These are phyloP conservation scores for Poicephalus meyeri DNA, from an alignment of 2,113 vertebrate species.

Conservation along the genomic window DNA sequence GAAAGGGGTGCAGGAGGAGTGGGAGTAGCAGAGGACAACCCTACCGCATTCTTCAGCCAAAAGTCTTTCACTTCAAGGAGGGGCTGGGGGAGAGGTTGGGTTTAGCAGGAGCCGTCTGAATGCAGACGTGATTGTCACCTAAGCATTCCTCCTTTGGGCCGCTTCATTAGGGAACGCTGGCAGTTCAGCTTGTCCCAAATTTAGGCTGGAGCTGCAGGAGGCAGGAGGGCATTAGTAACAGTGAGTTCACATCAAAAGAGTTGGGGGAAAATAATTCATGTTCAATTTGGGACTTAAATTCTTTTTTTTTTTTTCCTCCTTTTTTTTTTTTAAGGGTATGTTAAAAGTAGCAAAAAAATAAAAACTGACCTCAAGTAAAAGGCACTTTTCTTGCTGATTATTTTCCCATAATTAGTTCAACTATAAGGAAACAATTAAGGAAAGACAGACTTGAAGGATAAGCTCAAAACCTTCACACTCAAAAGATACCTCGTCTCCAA, in stretches of 20 bases:
- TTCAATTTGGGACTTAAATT: background rate
- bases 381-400: background rate
- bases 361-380: background rate
- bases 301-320: background rate
- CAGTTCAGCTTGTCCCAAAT: background rate
- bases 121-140: slow-evolving; percentile 14
- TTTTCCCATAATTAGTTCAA: background rate
- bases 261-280: background rate
- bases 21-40: slow-evolving; percentile 78
- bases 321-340: background rate
- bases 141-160: background rate
- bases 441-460: background rate
- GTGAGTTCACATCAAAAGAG: background rate
- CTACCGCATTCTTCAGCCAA: slow-evolving; percentile 78
- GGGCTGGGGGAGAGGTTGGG: slow-evolving; percentile 11
- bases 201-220: background rate
- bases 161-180: background rate
- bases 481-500: background rate
- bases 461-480: background rate
- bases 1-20: slow-evolving; percentile 64
- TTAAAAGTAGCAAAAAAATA: background rate
- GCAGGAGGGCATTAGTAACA: slow-evolving; percentile 22
- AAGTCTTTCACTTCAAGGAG: slow-evolving; percentile 29
- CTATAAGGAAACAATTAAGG: background rate
- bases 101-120: background rate